These are phyloP conservation scores for Mobula birostris DNA, from an alignment of 2,113 vertebrate genomes.

Conservation along the genomic window DNA sequence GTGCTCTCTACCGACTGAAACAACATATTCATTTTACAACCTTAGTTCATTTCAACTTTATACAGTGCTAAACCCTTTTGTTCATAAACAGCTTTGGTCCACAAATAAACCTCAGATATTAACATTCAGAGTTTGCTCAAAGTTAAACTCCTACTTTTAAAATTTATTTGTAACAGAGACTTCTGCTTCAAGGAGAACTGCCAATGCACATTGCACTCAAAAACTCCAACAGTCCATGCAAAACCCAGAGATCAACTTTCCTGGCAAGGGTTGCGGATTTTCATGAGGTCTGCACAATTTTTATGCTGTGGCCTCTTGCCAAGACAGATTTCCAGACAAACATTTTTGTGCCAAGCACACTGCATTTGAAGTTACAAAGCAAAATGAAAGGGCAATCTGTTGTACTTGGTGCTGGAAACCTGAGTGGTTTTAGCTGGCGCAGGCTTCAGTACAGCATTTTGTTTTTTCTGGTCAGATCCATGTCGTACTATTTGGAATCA, in stretches of 20 bases:
- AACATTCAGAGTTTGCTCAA: not conserved
- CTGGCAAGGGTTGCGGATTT: constrained; percentile 33
- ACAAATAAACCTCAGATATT: not conserved
- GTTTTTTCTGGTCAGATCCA: constrained; percentile 35
- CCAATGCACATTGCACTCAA: not conserved
- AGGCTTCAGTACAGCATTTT: constrained; percentile 7
- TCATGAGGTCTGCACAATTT: constrained; percentile 29
- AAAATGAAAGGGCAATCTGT: constrained; percentile 35
- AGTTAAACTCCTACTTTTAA: not conserved
- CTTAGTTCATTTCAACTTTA: not conserved
- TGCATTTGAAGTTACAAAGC: constrained; percentile 21
- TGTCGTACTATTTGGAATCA: constrained; percentile 32
- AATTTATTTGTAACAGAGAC: not conserved
- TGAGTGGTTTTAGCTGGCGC: constrained; percentile 39
- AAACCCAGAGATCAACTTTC: constrained; percentile 35
- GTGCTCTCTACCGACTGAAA: not conserved
- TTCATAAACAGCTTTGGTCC: not conserved
- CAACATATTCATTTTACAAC: not conserved
- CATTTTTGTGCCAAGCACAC: constrained; percentile 31
- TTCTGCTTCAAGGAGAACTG: not conserved
- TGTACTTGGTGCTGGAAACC: constrained; percentile 45
- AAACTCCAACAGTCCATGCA: constrained; percentile 5
- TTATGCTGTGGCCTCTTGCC: constrained; percentile 29
- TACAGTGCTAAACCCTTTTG: not conserved
- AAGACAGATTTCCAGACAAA: constrained; percentile 36